phyloP scores from a whole-genome alignment of 2,888 invertebrate species.

The Sarcophaga subvicina region DNA sequence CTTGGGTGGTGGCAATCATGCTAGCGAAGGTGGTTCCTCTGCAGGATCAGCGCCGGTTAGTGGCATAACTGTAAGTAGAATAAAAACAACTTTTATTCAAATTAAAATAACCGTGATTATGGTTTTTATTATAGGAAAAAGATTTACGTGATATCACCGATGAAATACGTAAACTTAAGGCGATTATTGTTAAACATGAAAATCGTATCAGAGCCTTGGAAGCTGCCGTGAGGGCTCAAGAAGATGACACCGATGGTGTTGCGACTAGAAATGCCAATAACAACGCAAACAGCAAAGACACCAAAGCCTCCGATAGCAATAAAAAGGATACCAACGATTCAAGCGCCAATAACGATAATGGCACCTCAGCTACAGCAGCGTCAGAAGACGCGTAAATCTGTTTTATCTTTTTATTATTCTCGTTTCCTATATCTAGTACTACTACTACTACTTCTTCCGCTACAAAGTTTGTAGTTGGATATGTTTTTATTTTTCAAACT shows the following conservation, averaged over 20 bases:
- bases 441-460: conserved; percentile 17
- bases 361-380: conserved; percentile 69
- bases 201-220: conserved; percentile 83
- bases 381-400: conserved; percentile 78
- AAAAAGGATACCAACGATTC: conserved; percentile 71
- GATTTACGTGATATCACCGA: conserved; percentile 92
- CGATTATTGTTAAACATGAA: conserved; percentile 97
- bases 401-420: background rate
- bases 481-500: conserved; percentile 44
- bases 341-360: conserved; percentile 71
- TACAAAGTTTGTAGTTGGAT: conserved; percentile 50
- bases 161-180: conserved; percentile 94
- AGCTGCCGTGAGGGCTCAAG: conserved; percentile 78
- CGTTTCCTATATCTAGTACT: conserved; percentile 30
- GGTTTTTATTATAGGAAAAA: conserved; percentile 77
- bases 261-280: conserved; percentile 73
- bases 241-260: conserved; percentile 77
- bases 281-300: conserved; percentile 71
- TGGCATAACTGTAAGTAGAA: conserved; percentile 80
- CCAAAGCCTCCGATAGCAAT: conserved; percentile 71
- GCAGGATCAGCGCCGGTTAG: conserved; percentile 72
- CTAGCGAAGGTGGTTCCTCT: conserved; percentile 76
- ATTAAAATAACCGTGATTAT: background rate
- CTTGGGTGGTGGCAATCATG: conserved; percentile 73
- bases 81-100: background rate